A percentile compares a stretch with the other conserved stretches of the same genome.
Conservation (phyloP, 2,797 vertebrate genomes). For the Sitta carolinensis region DNA sequence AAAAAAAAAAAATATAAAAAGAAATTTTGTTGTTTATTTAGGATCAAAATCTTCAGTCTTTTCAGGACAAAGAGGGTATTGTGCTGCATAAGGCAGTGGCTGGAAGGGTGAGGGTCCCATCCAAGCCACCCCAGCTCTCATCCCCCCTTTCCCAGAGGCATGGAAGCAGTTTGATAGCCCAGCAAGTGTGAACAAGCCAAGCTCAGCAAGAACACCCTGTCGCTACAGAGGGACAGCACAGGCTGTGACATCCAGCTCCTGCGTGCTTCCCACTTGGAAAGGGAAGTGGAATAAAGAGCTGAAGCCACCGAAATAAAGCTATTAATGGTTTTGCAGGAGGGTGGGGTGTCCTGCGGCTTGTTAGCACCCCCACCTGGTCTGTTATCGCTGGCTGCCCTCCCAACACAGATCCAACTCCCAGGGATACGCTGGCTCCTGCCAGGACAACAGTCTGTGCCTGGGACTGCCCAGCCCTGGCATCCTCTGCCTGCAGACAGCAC, state of each 20-base stretch:
- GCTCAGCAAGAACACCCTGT: neutral
- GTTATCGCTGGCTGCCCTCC: neutral
- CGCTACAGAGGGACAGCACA: neutral
- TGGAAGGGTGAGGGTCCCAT: neutral
- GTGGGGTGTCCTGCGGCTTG: neutral
- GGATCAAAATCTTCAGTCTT: neutral
- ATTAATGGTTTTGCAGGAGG: neutral
- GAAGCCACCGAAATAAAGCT: neutral
- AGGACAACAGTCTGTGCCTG: neutral
- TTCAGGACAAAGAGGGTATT: neutral
- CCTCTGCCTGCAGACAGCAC: neutral
- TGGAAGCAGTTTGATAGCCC: neutral
- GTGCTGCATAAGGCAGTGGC: neutral
- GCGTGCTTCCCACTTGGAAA: neutral
- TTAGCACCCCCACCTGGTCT: neutral
- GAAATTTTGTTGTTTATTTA: neutral
- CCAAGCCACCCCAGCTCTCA: neutral
- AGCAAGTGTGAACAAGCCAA: neutral
- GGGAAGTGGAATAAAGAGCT: neutral
- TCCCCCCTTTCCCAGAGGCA: neutral
- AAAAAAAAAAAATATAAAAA: neutral
- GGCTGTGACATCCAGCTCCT: neutral
- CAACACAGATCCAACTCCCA: neutral
- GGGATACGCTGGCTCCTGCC: neutral
- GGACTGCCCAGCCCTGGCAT: neutral